Percentiles rank a stretch among this genome's conserved stretches.
phyloP scores from a whole-genome alignment of 2,888 invertebrate species.

The Dichetophora obliterata region DNA sequence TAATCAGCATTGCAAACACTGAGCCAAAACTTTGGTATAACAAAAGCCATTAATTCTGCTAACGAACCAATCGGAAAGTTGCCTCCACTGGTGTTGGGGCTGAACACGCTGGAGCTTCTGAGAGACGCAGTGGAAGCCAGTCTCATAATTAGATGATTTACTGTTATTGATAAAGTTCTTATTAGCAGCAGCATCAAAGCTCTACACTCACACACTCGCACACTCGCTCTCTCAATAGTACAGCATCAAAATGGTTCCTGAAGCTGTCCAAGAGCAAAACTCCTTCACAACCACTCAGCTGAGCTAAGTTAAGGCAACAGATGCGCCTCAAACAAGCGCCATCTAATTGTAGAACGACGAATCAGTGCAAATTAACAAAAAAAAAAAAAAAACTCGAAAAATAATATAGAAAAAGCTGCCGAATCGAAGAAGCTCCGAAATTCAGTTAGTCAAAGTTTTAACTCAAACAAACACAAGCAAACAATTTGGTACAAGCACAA shows the following conservation, averaged over 20 bases:
- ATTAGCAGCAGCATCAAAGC: conserved; percentile 2
- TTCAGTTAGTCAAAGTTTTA: conserved; percentile 18
- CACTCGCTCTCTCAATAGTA: neutral
- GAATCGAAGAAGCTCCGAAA: conserved; percentile 22
- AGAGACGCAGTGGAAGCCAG: neutral
- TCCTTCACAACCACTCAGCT: neutral
- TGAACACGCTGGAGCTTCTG: conserved; percentile 45
- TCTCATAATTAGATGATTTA: conserved; percentile 64
- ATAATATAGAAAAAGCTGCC: conserved; percentile 12
- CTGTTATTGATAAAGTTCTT: conserved; percentile 62
- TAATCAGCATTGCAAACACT: conserved; percentile 49
- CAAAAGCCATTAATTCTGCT: conserved; percentile 62
- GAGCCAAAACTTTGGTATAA: conserved; percentile 57
- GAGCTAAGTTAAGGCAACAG: neutral
- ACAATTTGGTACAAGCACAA: neutral
- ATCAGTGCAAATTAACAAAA: conserved; percentile 6
- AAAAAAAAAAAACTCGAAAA: neutral
- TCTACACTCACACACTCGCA: too few relatives aligned
- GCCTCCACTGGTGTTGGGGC: conserved; percentile 28
- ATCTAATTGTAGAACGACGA: conserved; percentile 12
- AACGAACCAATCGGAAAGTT: conserved; percentile 39
- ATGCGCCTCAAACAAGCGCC: neutral
- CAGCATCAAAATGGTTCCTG: conserved; percentile 1
- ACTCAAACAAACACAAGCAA: conserved; percentile 26
- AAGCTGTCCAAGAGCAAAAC: neutral